These are phyloP conservation scores for Fundulus diaphanus DNA, from an alignment of 2,797 vertebrate genomes.

Conservation along the genomic window DNA sequence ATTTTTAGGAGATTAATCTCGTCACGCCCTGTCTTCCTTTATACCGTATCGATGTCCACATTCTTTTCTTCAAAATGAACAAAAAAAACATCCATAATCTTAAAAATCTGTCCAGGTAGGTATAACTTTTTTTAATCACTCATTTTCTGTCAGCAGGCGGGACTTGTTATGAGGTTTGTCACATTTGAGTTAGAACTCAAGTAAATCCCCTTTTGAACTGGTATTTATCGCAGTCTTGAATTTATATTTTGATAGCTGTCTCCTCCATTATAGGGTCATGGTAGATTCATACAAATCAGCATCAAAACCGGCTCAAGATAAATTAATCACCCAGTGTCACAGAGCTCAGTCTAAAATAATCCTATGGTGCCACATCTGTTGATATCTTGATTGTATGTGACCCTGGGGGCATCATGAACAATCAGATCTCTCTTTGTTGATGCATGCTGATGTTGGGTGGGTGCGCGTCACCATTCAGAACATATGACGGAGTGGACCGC, in stretches of 20 bases:
- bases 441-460: constrained; percentile 5
- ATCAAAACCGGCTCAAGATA: neutral
- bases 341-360: constrained; percentile 9
- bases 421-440: constrained; percentile 13
- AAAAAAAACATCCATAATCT: neutral
- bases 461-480: constrained; percentile 8
- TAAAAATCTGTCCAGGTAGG: neutral
- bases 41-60: neutral
- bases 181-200: neutral
- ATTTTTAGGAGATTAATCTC: too few species aligned
- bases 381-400: constrained; percentile 11
- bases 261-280: neutral
- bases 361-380: constrained; percentile 18
- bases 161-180: neutral
- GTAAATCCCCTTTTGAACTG: neutral
- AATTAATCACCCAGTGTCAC: neutral
- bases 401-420: constrained; percentile 16
- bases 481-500: constrained; percentile 37
- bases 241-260: constrained; percentile 20
- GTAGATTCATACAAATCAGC: neutral
- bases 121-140: neutral
- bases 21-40: neutral
- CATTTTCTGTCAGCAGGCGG: neutral
- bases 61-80: neutral
- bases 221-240: neutral